Evolutionary conservation across 2,797 vertebrate genomes (phyloP), one percentile per base, ranked within the genome.

Genomic region (Pipistrellus pipistrellus): DNA sequence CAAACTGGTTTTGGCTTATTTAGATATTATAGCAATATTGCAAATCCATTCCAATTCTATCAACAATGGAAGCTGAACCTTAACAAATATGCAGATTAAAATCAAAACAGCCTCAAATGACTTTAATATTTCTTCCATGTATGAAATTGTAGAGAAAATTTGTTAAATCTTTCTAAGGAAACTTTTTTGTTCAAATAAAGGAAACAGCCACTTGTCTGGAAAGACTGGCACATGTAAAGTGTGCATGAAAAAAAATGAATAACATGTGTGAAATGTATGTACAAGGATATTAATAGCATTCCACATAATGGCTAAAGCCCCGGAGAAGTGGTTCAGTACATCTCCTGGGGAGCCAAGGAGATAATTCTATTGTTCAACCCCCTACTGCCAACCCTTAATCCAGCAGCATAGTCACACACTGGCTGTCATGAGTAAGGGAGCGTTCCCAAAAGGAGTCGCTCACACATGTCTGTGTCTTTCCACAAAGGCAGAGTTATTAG

Each of bases 121-220:
- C 23, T 21, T 68, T 81, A 73, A 44, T 32, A 62, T 69, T 95
- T 66, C 71, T 66, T 71, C 7, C 44, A 85, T 32, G 69, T 57
- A 93, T 85, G 66, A 76, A 69, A 87, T 68, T 41, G 44, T 64
- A 73, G 38, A 41, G 44, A 73, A 57, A 68, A 73, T 25, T 3
- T 82, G 15, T 66, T 95, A 25, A 12, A 11, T 82, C 41, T 91
- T 44, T 66, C 38, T 41, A 44, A 86, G 55, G 8, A 85, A 68
- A 94, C 76, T 3, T 2, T 59, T 93, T 91, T 53, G 32, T 76
- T 53, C 35, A 48, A 92, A 59, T 82, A 85, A 88, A 88, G 78
- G 44, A 93, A 76, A 21, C 4, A 68, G 7, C 25, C 44, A 57
- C 23, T 68, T 95, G 75, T 71, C 51, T 85, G 8, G 20, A 85